phyloP scores from a whole-genome alignment of 2,797 vertebrate species.

The Percopsis omiscomaycus region DNA sequence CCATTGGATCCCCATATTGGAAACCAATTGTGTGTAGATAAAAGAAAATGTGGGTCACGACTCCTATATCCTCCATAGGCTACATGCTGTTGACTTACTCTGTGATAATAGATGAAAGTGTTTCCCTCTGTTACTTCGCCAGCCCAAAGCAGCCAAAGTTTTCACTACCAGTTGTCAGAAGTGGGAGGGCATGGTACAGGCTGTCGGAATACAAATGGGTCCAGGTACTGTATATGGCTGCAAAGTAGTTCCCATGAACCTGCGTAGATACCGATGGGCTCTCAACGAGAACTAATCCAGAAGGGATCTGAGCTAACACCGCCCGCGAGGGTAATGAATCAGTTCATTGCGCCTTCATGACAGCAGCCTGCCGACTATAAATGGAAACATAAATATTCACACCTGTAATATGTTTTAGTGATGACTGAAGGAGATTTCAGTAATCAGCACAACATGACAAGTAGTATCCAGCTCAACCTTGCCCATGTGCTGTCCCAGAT shows the following conservation, averaged over 20 bases:
- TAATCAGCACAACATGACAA: constrained; percentile 57
- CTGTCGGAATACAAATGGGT: constrained; percentile 30
- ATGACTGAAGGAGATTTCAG: constrained; percentile 27
- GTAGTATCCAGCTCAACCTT: constrained; percentile 49
- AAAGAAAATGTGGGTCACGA: no score
- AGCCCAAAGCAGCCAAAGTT: background rate
- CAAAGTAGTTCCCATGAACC: constrained; percentile 52
- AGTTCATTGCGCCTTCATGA: constrained; percentile 60
- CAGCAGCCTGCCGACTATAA: constrained; percentile 61
- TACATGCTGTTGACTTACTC: no score
- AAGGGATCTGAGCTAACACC: constrained; percentile 65
- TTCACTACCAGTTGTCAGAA: constrained; percentile 54
- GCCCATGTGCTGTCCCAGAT: constrained; percentile 60
- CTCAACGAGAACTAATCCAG: constrained; percentile 62
- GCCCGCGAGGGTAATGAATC: constrained; percentile 60
- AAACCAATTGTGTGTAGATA: no score
- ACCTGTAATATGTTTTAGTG: constrained; percentile 57
- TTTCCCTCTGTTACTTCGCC: no score
- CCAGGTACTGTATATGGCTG: constrained; percentile 39
- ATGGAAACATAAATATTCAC: constrained; percentile 65
- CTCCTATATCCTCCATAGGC: no score
- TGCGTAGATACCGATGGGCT: constrained; percentile 46
- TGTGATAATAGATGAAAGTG: no score
- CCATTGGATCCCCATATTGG: no score
- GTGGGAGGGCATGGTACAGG: constrained; percentile 28